Base-by-base conservation (phyloP, 2,113 vertebrate genomes). In the Sorex araneus region DNA sequence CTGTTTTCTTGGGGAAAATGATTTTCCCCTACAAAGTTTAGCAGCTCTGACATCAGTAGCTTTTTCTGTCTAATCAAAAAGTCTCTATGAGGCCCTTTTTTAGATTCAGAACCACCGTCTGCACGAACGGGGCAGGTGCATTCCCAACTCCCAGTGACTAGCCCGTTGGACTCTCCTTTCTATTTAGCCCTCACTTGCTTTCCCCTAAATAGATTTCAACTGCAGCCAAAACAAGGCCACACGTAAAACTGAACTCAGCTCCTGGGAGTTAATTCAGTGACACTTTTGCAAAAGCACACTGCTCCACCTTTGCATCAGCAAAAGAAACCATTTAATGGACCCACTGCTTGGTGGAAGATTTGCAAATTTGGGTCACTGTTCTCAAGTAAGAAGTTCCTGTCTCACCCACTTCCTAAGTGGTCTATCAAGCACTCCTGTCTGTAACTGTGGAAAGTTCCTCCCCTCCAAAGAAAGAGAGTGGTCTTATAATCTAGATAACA, bases 371-470 rank as follows among this genome's bases (percentile, higher is more conserved):
- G 50, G 40, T 57, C 36, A 19, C 43, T 73, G 23, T 36, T 36
- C 47, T 12, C 54, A 50, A 67, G 36, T 12, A 43, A 70, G 34
- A 85, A 73, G 11, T 54, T 79, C 50, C 32, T 21, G 30, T 9
- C 28, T 75, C 25, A 45, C 13, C 75, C 70, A 45, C 2, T n/a
- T n/a, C 30, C 77, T 78, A 63, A 77, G 19, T 67, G 77, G 60
- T 32, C 18, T 47, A 69, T 30, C 10, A 67, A 90, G 50, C 28
- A 63, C 1, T 60, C 25, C 2, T 8, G 12, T 12, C 77, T 40
- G 2, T 80, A 83, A 74, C 1, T 80, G 40, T 54, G 93, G 25
- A 92, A 90, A 83, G 18, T 84, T 60, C 30, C 64, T n/a, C 81
- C 63, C 47, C 28, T 79, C 43, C 12, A 91, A 83, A 57, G 36